Evolutionary conservation across 2,113 vertebrate genomes (phyloP).

Genomic region (Odobenus rosmarus): DNA sequence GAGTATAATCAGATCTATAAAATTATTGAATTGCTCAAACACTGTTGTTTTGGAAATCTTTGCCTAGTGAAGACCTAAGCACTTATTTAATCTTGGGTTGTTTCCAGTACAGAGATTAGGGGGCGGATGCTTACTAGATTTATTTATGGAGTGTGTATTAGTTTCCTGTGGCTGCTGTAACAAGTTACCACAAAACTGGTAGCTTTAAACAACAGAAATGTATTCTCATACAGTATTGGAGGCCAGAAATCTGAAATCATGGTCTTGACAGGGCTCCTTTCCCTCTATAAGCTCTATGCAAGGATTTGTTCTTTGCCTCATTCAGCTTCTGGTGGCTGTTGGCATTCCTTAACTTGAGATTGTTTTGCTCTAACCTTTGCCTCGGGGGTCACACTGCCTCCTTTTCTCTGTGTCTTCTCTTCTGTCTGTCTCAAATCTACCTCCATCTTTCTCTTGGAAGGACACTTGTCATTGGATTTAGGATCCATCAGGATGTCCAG

Average conservation of each 20-base stretch:
- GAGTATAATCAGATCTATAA: not conserved
- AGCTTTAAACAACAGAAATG: not conserved
- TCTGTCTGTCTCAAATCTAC: not conserved
- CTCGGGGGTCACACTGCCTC: not conserved
- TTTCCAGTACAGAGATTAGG: not conserved
- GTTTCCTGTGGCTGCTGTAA: not conserved
- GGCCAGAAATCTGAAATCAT: not conserved
- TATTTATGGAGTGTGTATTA: not conserved
- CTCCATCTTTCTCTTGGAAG: not conserved
- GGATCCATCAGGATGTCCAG: not conserved
- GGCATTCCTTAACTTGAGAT: not conserved
- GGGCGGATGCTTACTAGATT: not conserved
- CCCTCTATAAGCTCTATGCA: fast-evolving
- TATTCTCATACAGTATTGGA: not conserved
- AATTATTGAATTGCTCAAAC: not conserved
- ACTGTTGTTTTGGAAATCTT: not conserved
- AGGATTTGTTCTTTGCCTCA: not conserved
- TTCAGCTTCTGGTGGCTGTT: not conserved
- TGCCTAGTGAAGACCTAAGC: not conserved
- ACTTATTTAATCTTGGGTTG: not conserved
- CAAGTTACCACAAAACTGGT: not conserved
- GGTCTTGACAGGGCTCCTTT: not conserved
- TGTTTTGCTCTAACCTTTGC: not conserved
- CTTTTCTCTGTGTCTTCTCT: not conserved
- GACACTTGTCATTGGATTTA: not conserved